Base-by-base conservation (phyloP, 2,888 invertebrate species). In the Axea sp. region DNA sequence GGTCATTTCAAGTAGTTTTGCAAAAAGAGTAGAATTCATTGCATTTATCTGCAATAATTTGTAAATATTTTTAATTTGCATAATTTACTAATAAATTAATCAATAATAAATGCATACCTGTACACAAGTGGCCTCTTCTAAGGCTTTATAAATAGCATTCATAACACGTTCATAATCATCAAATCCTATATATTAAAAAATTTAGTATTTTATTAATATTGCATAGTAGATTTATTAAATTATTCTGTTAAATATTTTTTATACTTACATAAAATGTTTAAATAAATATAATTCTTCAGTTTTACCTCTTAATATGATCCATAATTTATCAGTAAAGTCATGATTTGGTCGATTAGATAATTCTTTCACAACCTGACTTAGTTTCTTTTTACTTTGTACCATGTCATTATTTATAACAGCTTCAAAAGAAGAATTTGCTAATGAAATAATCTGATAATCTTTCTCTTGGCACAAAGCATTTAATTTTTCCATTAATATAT, bases 261-360 rank as follows among this genome's bases (percentile, higher is more conserved):
- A n/a, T n/a, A n/a, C n/a, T n/a, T n/a, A n/a, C n/a, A n/a, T n/a
- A n/a, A n/a, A n/a, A n/a, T n/a, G n/a, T n/a, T n/a, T n/a, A n/a
- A n/a, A n/a, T n/a, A n/a, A n/a, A n/a, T n/a, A n/a, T n/a, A n/a
- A n/a, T n/a, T n/a, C n/a, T n/a, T n/a, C n/a, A n/a, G 1, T 6
- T 8, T 37, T 35, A 75, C 76, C 55, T 62, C 65, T 69, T 26
- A 76, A 35, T 11, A 73, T 53, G 3, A 22, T 65, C 76, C 76
- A 76, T 4, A 76, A 39, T 41, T 76, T 41, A 43, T 76, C 76
- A n/a, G 62, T 71, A 33, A 76, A 73, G 33, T 76, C 71, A 22
- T 62, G 5, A 49, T 73, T 76, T 45, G 73, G 59, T 17, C 76
- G 24, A 0, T 15, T 35, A n/a, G 22, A 5, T 8, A 76, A 47